Conservation (phyloP, 2,888 invertebrate species). For the Margaritifera margaritifera region DNA sequence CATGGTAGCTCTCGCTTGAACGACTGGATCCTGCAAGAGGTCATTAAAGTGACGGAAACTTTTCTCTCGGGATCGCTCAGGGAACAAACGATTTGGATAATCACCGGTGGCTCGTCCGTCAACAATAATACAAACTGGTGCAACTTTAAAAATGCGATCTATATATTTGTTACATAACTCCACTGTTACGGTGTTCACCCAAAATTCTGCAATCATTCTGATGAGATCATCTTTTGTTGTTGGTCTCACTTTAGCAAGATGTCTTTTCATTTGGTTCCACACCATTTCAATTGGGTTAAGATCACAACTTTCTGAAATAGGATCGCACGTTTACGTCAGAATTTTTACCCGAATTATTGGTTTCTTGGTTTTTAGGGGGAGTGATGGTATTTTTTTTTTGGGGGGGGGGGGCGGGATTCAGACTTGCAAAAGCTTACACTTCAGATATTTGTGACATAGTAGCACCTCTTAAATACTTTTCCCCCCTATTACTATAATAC, state of each 20-base stretch:
- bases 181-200: slow-evolving; percentile 12
- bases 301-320: slow-evolving; percentile 20
- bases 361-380: no score
- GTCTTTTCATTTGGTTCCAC: slow-evolving; percentile 16
- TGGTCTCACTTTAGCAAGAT: slow-evolving; percentile 5
- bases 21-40: no score
- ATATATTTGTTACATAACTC: no score
- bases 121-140: slow-evolving; percentile 17
- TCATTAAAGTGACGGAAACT: slow-evolving; percentile 20
- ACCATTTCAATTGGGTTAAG: slow-evolving; percentile 34
- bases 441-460: no score
- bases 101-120: slow-evolving; percentile 22
- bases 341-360: no score
- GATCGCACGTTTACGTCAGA: no score
- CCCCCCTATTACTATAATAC: no score
- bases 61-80: slow-evolving; percentile 19
- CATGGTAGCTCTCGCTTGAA: no score
- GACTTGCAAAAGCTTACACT: no score
- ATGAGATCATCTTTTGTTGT: slow-evolving; percentile 13
- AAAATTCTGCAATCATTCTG: slow-evolving; percentile 10
- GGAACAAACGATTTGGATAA: slow-evolving; percentile 16
- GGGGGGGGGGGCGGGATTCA: no score
- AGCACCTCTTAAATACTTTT: no score
- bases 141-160: slow-evolving; percentile 27
- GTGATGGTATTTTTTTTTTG: no score